A percentile compares a stretch with the other conserved stretches of the same genome.
These are phyloP conservation scores for Mesoclemmys tuberculata DNA, from an alignment of 2,113 vertebrate genomes.

Conservation along the genomic window DNA sequence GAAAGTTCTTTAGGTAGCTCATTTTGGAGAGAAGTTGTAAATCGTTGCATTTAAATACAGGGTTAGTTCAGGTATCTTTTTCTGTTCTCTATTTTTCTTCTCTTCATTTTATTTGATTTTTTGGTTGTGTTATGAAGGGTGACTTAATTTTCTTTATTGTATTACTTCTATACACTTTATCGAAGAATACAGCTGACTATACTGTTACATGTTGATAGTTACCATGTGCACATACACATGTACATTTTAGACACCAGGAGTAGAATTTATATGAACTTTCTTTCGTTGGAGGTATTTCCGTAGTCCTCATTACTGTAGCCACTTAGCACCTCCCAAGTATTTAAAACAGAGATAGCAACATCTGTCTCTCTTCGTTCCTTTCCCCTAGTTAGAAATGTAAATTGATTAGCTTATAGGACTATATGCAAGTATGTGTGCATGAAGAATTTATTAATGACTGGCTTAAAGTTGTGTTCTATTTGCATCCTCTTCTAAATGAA, in stretches of 20 bases:
- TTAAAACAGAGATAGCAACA: constrained; percentile 17
- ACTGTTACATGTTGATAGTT: background rate
- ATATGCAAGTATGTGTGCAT: constrained; percentile 26
- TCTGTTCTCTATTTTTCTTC: background rate
- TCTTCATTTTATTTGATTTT: background rate
- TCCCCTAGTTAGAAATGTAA: constrained; percentile 53
- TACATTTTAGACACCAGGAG: background rate
- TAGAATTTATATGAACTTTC: constrained; percentile 1
- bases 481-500: background rate
- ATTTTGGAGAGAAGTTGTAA: background rate
- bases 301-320: background rate
- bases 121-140: background rate
- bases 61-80: fast-evolving
- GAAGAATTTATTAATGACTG: constrained; percentile 31
- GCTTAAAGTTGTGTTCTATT: constrained; percentile 11
- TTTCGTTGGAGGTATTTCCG: constrained; percentile 14
- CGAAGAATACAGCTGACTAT: background rate
- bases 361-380: background rate
- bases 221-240: background rate
- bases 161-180: background rate
- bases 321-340: constrained; percentile 38
- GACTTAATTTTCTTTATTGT: background rate
- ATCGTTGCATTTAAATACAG: background rate
- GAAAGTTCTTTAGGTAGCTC: background rate
- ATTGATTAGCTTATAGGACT: constrained; percentile 42